Evolutionary conservation across 2,113 vertebrate species (phyloP), one percentile per base, ranked within the genome.

Genomic region (Lagopus leucura): DNA sequence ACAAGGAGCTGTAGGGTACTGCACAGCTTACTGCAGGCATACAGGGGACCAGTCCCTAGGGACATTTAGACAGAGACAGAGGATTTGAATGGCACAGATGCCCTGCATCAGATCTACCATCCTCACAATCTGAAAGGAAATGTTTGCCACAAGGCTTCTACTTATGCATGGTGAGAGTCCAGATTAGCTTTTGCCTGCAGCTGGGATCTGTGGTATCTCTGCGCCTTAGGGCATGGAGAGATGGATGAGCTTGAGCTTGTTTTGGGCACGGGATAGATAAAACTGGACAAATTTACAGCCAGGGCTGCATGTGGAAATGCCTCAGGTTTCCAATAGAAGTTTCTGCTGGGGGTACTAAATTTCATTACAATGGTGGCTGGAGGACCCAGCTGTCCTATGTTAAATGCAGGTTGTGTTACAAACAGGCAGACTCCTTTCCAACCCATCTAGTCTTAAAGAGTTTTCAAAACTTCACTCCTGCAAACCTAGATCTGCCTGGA

Each of bases 401-500:
- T 64, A 64, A 64, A 70, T 25, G 18, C 16, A 48, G 47, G 77
- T 30, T 16, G 5, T 38, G 30, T 52, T 54, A 54, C 15, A 10
- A 54, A 57, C 43, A 60, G 8, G 73, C 5, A 11, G 77, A 60
- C 55, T 87, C 36, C 42, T 86, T 88, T 48, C 52, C 52, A 47
- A 2, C 21, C 34, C 8, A 69, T 34, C 48, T 27, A 36, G 66
- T 76, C 43, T 45, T 67, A 22, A 50, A 74, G 72, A 80, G 45
- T 27, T 89, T 36, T 86, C 32, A 43, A 77, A 88, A 52, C 47
- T 72, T 50, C 64, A 10, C 47, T 72, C 90, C 87, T 93, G 69
- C 69, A 85, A 85, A 79, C 22, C 13, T 38, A 66, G 66, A 69
- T 79, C 88, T 83, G 79, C 94, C 95, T 50, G 40, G 82, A 60